Evolutionary conservation across 2,888 invertebrate species (phyloP), one percentile per base, ranked within the genome.

Genomic region (Cantharis rufa): DNA sequence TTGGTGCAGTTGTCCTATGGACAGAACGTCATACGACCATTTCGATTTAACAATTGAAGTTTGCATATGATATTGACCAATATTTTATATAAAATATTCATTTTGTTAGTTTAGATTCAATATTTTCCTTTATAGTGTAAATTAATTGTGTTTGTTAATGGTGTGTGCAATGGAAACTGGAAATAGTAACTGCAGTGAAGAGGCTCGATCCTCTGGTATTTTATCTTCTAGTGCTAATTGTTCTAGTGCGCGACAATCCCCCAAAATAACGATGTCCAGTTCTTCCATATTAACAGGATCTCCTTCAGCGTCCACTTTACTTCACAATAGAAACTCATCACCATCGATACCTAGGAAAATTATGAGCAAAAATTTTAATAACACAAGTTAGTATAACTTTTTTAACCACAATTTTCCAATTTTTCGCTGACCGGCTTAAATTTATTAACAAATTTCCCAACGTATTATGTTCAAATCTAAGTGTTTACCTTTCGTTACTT

Each of bases 351-450:
- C 91, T 86, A 90, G 90, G 88, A 92, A 91, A 89, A 91, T 92
- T 84, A 91, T 91, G 89, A 91, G 92, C 85, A 90, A 91, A 84
- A 92, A 92, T 86, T 89, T 91, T 88, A 92, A 92, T 89, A 92
- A 91, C 83, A 92, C 91, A 87, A 90, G 92, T 92, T 89, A 91
- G 91, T 90, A 88, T n/a, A 27, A 16, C 10, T 21, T 24, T 10
- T 16, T 24, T 15, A 48, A 48, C 28, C 13, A 10, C 4, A 3
- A 32, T 32, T 28, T 64, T 32, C 10, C 2, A 1, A 18, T 68
- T 24, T 5, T 13, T 32, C 2, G 13, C 32, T 2, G 1, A 3
- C 11, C 48, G 48, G 48, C 11, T 48, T 2, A 32, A 48, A 48
- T 0, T n/a, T n/a, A n/a, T 5, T 48, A 48, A n/a, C n/a, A 7